These are phyloP conservation scores for Dasypolia templi DNA, from an alignment of 2,888 invertebrate species.

Conservation along the genomic window DNA sequence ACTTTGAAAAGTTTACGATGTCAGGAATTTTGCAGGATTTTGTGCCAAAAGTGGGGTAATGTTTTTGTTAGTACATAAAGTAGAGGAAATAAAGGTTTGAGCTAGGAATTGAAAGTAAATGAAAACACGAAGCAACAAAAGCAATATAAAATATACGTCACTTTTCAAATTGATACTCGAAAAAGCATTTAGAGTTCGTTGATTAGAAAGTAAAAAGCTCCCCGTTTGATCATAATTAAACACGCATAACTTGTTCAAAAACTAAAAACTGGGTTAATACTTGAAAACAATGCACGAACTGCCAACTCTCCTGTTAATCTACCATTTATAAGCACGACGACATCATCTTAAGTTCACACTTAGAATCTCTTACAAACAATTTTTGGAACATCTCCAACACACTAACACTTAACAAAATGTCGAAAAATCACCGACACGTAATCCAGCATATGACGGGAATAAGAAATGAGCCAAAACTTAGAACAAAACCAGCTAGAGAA, in stretches of 20 bases:
- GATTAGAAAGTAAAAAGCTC: not conserved
- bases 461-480: conserved; percentile 56
- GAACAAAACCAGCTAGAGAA: conserved; percentile 33
- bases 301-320: not conserved
- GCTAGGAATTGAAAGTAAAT: not conserved
- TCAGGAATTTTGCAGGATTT: conserved; percentile 28
- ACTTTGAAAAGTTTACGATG: conserved; percentile 53
- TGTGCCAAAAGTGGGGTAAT: not conserved
- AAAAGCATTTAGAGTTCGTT: not conserved
- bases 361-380: conserved; percentile 26
- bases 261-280: not conserved
- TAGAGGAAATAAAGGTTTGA: not conserved
- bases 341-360: conserved; percentile 33
- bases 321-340: conserved; percentile 20
- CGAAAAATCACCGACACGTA: conserved; percentile 56
- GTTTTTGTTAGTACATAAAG: not conserved
- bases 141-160: not conserved
- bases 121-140: not conserved
- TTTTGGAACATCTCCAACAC: conserved; percentile 51
- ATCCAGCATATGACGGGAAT: conserved; percentile 56
- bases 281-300: not conserved
- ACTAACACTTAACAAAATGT: conserved; percentile 32
- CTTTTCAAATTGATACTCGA: not conserved
- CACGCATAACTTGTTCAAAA: not conserved
- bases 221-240: not conserved